Base-by-base conservation (phyloP, 2,888 invertebrate genomes). In the Andricus curvator region DNA sequence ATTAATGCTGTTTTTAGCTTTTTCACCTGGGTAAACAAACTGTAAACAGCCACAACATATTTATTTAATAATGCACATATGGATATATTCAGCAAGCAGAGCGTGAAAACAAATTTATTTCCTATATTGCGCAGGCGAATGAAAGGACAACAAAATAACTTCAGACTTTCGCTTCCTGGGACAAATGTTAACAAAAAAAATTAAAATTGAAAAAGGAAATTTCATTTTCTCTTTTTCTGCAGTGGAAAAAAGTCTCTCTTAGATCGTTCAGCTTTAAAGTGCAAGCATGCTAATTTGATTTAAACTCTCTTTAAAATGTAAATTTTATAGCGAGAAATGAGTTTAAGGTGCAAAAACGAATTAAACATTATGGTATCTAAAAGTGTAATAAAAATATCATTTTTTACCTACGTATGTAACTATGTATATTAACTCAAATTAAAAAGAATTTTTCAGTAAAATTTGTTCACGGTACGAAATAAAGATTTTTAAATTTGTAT, bases 281-380 rank as follows among this genome's bases (percentile, higher is more conserved):
- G n/a, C n/a, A n/a, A n/a, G 17, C 56, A n/a, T 56, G n/a, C 56
- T 56, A 56, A 56, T 56, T n/a, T n/a, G 56, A 56, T 56, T 56
- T 56, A 11, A 56, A 56, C 9, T 56, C 56, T 56, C n/a, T 9
- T 56, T 56, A 20, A 20, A n/a, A 56, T 56, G n/a, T 56, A 56
- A 56, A 56, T 56, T 56, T 56, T n/a, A n/a, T n/a, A 56, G n/a
- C 17, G 17, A n/a, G 9, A n/a, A 56, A n/a, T 56, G 56, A 9
- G 9, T 56, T 56, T 56, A 56, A n/a, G n/a, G n/a, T n/a, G n/a
- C 5, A 11, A 56, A 20, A 56, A n/a, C n/a, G 11, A 56, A 56
- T 56, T 0, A 9, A 56, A 56, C 9, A n/a, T 56, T 20, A 56
- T 56, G 6, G 17, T 8, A 56, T n/a, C n/a, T n/a, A 9, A 11